Evolutionary conservation across 2,113 vertebrate species (phyloP).

Genomic region (Caloenas nicobarica): DNA sequence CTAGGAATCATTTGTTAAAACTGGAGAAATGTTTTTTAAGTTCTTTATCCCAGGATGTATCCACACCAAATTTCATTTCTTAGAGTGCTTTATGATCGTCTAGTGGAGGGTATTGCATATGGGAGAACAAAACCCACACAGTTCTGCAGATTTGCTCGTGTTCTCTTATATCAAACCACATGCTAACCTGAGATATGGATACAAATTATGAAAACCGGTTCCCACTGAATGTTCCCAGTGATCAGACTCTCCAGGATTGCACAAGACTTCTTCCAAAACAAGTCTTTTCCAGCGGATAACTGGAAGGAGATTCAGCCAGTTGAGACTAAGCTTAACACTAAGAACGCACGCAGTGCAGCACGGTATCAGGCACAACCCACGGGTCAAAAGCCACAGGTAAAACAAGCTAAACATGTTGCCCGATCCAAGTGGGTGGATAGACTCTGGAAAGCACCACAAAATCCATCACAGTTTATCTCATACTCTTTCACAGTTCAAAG

Average conservation of each 20-base stretch:
- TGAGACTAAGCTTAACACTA: background rate
- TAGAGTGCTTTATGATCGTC: background rate
- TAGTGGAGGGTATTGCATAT: background rate
- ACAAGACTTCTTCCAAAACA: background rate
- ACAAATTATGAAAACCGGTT: background rate
- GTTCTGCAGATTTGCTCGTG: background rate
- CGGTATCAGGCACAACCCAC: background rate
- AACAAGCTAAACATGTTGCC: background rate
- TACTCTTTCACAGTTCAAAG: background rate
- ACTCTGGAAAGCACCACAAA: background rate
- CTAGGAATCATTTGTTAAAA: background rate
- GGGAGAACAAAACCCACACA: background rate
- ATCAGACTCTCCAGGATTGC: background rate
- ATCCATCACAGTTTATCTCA: background rate
- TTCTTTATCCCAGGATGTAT: background rate
- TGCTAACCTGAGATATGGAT: fast-evolving
- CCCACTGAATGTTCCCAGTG: background rate
- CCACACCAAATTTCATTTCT: background rate
- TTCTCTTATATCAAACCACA: background rate
- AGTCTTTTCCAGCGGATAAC: background rate
- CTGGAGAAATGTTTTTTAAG: background rate
- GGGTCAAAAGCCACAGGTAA: background rate
- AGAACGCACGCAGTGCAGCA: fast-evolving
- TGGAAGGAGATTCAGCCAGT: background rate
- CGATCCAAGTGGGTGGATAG: background rate